These are phyloP conservation scores for Heliothis subflexa DNA, from an alignment of 1,140 invertebrate species.

Conservation along the genomic window DNA sequence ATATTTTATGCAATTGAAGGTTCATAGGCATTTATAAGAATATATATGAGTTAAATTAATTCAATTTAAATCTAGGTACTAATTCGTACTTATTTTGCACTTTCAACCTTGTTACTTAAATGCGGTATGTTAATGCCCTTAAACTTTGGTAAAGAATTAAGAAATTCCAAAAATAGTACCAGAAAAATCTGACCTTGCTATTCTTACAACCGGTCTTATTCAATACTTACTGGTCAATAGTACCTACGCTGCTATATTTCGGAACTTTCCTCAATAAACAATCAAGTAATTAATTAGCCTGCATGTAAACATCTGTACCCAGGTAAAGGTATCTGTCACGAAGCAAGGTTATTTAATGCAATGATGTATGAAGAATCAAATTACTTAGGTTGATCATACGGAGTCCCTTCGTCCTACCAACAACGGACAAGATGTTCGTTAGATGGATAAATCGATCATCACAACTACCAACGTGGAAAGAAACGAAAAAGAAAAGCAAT, in stretches of 20 bases:
- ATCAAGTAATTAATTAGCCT: slow-evolving; percentile 3
- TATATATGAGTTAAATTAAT: not conserved
- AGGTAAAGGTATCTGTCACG: slow-evolving; percentile 31
- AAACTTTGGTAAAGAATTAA: not conserved
- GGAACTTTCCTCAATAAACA: too few species aligned
- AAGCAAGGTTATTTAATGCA: slow-evolving; percentile 51
- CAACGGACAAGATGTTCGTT: not conserved
- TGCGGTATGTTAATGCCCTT: not conserved
- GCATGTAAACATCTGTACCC: not conserved
- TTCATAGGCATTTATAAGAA: not conserved
- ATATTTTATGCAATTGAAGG: not conserved
- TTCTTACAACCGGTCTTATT: too few species aligned
- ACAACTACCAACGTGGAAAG: too few species aligned
- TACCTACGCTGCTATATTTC: too few species aligned
- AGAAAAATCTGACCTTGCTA: not conserved
- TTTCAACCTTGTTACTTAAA: not conserved
- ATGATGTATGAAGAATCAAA: slow-evolving; percentile 57
- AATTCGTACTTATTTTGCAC: not conserved
- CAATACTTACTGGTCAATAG: too few species aligned
- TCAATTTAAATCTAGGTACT: not conserved
- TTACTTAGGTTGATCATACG: slow-evolving; percentile 41
- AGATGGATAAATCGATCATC: not conserved
- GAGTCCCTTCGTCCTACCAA: slow-evolving; percentile 33
- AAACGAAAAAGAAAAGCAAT: too few species aligned
- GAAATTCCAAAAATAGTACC: too few species aligned